These are phyloP conservation scores for Cryptus armator DNA, from an alignment of 2,888 invertebrate species.

Conservation along the genomic window DNA sequence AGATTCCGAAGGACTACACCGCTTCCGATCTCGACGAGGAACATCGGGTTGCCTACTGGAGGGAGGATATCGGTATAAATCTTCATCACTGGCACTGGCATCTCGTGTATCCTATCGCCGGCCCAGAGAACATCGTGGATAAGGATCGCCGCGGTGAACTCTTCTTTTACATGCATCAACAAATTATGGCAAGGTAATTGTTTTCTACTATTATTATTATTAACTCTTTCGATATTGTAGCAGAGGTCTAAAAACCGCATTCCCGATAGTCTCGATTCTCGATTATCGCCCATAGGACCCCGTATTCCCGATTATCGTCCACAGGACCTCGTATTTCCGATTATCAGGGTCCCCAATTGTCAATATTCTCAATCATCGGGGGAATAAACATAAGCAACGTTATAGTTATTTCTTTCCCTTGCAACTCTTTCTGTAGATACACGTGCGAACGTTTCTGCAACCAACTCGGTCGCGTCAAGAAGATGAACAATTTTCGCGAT, in stretches of 20 bases:
- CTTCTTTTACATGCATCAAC: conserved; percentile 93
- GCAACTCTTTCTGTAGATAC: conserved; percentile 86
- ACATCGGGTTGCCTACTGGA: conserved; percentile 93
- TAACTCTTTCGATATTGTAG: too few species aligned
- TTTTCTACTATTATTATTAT: background rate
- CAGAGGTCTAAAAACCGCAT: too few species aligned
- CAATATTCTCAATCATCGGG: too few species aligned
- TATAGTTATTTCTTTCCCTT: too few species aligned
- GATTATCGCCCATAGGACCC: too few species aligned
- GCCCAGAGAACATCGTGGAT: conserved; percentile 88
- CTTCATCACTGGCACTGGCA: conserved; percentile 98
- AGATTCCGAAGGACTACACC: conserved; percentile 91
- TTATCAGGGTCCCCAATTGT: too few species aligned
- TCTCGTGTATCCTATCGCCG: conserved; percentile 93
- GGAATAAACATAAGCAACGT: too few species aligned
- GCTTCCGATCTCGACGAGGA: conserved; percentile 91
- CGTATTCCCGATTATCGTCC: too few species aligned
- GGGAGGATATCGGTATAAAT: conserved; percentile 94
- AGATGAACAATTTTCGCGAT: conserved; percentile 89
- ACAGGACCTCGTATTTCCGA: too few species aligned
- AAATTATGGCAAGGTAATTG: conserved; percentile 87
- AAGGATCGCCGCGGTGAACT: conserved; percentile 93
- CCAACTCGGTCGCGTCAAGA: conserved; percentile 88
- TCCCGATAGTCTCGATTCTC: too few species aligned
- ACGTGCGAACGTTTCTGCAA: conserved; percentile 92